phyloP scores from a whole-genome alignment of 2,797 vertebrate species.

The Adelosebastes latens region DNA sequence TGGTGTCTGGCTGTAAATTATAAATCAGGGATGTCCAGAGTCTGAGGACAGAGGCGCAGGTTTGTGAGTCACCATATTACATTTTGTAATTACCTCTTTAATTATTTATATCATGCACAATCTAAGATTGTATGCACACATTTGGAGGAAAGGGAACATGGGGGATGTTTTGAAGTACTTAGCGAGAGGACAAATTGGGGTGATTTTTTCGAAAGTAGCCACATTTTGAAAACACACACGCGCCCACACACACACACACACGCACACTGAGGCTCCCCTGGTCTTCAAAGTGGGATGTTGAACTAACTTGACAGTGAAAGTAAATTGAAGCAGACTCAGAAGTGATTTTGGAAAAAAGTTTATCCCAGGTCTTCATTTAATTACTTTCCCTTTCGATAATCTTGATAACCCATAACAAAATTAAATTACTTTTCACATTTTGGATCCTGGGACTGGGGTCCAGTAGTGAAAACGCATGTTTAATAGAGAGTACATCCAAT shows the following conservation, averaged over 20 bases:
- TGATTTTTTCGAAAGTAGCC: neutral
- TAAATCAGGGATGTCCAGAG: slow-evolving; percentile 48
- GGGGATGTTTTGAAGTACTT: slow-evolving; percentile 37
- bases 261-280: slow-evolving; percentile 1
- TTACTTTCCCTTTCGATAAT: slow-evolving; percentile 64
- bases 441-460: slow-evolving; percentile 36
- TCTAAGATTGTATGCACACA: slow-evolving; percentile 16
- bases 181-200: slow-evolving; percentile 33
- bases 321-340: slow-evolving; percentile 55
- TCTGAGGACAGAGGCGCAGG: slow-evolving; percentile 16
- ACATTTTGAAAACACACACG: slow-evolving; percentile 33
- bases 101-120: slow-evolving; percentile 51
- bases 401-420: slow-evolving; percentile 63
- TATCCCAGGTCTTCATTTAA: slow-evolving; percentile 62
- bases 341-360: slow-evolving; percentile 60
- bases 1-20: slow-evolving; percentile 56
- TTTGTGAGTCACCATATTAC: slow-evolving; percentile 41
- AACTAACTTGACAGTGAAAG: slow-evolving; percentile 59
- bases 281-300: slow-evolving; percentile 47
- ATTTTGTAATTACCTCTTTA: slow-evolving; percentile 63
- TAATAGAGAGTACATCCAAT: slow-evolving; percentile 45
- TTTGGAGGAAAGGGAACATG: slow-evolving; percentile 7
- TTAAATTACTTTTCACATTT: slow-evolving; percentile 72
- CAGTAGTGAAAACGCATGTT: slow-evolving; percentile 34
- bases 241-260: slow-evolving; percentile 9